Evolutionary conservation across 2,888 invertebrate species (phyloP).

Genomic region (Prosapia bicincta): DNA sequence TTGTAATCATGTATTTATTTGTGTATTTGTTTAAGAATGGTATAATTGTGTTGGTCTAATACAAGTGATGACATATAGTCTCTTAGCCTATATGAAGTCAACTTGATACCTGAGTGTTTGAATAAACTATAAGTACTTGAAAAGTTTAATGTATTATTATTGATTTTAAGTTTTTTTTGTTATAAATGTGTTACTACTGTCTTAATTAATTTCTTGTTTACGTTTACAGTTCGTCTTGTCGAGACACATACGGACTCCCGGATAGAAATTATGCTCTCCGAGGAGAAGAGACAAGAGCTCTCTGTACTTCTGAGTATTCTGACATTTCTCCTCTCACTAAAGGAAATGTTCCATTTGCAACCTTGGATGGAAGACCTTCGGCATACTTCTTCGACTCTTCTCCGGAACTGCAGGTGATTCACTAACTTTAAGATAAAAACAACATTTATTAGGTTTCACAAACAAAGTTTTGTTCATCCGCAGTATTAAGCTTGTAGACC

Average conservation of each 20-base stretch:
- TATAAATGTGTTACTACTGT: too few relatives aligned
- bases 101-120: too few relatives aligned
- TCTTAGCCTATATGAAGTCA: too few relatives aligned
- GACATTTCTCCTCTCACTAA: constrained; percentile 95
- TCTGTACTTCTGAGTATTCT: constrained; percentile 98
- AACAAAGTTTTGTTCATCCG: background rate
- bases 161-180: too few relatives aligned
- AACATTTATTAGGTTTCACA: background rate
- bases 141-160: too few relatives aligned
- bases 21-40: too few relatives aligned
- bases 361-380: constrained; percentile 86
- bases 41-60: too few relatives aligned
- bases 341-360: constrained; percentile 93
- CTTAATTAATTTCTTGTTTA: too few relatives aligned
- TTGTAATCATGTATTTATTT: too few relatives aligned
- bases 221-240: constrained; percentile 75
- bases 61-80: too few relatives aligned
- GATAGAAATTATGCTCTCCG: constrained; percentile 69
- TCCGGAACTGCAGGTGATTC: constrained; percentile 76
- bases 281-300: constrained; percentile 82
- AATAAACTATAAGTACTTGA: too few relatives aligned
- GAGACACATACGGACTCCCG: constrained; percentile 83
- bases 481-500: background rate
- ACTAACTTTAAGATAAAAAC: background rate
- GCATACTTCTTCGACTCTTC: constrained; percentile 90